Percentiles rank a stretch among this genome's conserved stretches.
These are phyloP conservation scores for Eilema caniola DNA, from an alignment of 2,888 invertebrate genomes.

Conservation along the genomic window DNA sequence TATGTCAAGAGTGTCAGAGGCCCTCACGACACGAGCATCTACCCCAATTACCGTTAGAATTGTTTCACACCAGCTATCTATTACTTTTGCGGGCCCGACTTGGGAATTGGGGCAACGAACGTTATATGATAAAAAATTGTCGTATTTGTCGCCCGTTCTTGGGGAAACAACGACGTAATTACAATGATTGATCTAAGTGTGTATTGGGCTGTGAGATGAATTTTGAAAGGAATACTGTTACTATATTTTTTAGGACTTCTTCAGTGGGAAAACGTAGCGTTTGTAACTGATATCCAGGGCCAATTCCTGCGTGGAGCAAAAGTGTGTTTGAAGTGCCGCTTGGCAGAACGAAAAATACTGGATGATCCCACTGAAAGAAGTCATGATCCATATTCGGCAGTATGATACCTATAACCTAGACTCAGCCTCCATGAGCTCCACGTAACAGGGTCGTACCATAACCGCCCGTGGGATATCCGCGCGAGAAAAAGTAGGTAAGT, in stretches of 20 bases:
- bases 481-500: too few species aligned
- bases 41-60: slow-evolving; percentile 81
- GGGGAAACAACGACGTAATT: slow-evolving; percentile 62
- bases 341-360: too few species aligned
- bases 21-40: slow-evolving; percentile 72
- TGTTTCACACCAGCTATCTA: slow-evolving; percentile 78
- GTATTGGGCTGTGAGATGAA: slow-evolving; percentile 39
- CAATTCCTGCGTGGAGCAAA: too few species aligned
- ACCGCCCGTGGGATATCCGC: too few species aligned
- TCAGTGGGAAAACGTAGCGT: too few species aligned
- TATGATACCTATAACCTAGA: too few species aligned
- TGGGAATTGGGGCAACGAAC: slow-evolving; percentile 69
- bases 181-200: slow-evolving; percentile 67
- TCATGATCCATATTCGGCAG: too few species aligned
- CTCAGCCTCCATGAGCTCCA: too few species aligned
- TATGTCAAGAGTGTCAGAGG: slow-evolving; percentile 75
- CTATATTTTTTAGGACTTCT: background rate
- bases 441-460: too few species aligned
- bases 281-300: background rate
- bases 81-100: slow-evolving; percentile 68
- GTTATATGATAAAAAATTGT: slow-evolving; percentile 71
- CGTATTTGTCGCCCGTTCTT: slow-evolving; percentile 44
- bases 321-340: too few species aligned
- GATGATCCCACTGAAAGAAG: too few species aligned
- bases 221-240: slow-evolving; percentile 30